These are phyloP conservation scores for Eugnorisma glareosa DNA, from an alignment of 2,888 invertebrate genomes.

Conservation along the genomic window DNA sequence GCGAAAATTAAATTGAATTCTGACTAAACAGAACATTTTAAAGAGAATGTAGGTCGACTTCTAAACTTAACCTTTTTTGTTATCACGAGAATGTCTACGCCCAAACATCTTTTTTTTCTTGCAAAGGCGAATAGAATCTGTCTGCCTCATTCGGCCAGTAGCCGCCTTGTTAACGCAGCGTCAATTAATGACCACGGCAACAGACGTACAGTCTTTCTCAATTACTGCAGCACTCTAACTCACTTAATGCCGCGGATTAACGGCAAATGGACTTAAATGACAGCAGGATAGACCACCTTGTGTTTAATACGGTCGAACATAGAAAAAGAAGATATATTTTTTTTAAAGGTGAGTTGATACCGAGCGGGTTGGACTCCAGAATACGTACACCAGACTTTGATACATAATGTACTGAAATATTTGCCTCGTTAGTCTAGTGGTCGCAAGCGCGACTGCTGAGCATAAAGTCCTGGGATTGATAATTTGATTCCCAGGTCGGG, in stretches of 20 bases:
- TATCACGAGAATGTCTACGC: not conserved
- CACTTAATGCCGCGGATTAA: constrained; percentile 48
- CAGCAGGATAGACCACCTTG: constrained; percentile 29
- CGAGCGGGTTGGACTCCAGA: not conserved
- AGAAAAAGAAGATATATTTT: not conserved
- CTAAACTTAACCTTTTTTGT: not conserved
- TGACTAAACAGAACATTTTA: not conserved
- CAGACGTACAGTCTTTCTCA: constrained; percentile 45
- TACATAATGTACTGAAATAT: not conserved
- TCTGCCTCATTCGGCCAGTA: not conserved
- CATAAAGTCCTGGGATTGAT: not conserved
- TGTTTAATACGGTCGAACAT: not conserved
- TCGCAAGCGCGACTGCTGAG: not conserved
- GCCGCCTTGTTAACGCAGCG: not conserved
- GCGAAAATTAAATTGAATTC: constrained; percentile 37
- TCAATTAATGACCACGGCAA: constrained; percentile 31
- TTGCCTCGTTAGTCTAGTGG: not conserved
- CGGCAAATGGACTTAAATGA: constrained; percentile 51
- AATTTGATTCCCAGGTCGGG: not conserved
- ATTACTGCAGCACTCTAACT: constrained; percentile 56
- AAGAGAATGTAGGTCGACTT: not conserved
- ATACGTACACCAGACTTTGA: not conserved
- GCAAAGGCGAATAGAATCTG: not conserved
- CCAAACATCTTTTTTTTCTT: not conserved
- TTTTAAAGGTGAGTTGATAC: not conserved